These are phyloP conservation scores for Drosophila dives DNA, from an alignment of 2,888 invertebrate genomes.

Conservation along the genomic window DNA sequence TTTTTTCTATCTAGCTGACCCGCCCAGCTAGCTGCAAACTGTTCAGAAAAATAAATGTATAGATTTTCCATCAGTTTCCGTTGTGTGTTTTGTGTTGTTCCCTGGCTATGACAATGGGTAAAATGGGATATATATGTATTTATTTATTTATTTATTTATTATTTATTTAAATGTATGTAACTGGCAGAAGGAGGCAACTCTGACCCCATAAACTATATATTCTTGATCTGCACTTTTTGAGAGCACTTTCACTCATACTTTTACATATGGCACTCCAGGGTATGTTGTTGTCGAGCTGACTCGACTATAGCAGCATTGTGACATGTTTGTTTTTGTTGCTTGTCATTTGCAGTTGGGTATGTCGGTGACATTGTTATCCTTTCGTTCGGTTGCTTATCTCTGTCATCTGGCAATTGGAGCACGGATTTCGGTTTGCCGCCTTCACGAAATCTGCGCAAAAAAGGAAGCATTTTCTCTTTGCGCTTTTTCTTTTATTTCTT, in stretches of 20 bases:
- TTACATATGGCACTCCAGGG: not conserved
- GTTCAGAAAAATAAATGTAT: constrained; percentile 35
- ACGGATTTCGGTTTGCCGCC: constrained; percentile 41
- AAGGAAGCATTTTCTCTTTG: constrained; percentile 33
- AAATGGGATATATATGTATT: not conserved
- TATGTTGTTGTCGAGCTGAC: not conserved
- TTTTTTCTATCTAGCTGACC: constrained; percentile 1
- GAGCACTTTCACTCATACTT: not conserved
- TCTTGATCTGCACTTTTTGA: not conserved
- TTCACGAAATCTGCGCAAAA: constrained; percentile 40
- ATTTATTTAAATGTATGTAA: not conserved
- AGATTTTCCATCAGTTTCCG: constrained; percentile 48
- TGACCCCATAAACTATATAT: not conserved
- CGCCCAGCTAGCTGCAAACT: constrained; percentile 33
- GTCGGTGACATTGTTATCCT: constrained; percentile 73
- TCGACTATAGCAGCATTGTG: not conserved
- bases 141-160: no score
- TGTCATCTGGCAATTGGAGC: constrained; percentile 65
- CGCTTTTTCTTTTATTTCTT: constrained; percentile 1
- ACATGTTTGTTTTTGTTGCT: constrained; percentile 13
- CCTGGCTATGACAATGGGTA: not conserved
- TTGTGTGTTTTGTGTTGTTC: constrained; percentile 1
- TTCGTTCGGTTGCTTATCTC: constrained; percentile 70
- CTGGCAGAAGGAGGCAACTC: not conserved
- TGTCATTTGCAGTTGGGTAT: constrained; percentile 54